Evolutionary conservation across 2,797 vertebrate species (phyloP), one percentile per base, ranked within the genome.

Genomic region (Pogoniulus pusillus): DNA sequence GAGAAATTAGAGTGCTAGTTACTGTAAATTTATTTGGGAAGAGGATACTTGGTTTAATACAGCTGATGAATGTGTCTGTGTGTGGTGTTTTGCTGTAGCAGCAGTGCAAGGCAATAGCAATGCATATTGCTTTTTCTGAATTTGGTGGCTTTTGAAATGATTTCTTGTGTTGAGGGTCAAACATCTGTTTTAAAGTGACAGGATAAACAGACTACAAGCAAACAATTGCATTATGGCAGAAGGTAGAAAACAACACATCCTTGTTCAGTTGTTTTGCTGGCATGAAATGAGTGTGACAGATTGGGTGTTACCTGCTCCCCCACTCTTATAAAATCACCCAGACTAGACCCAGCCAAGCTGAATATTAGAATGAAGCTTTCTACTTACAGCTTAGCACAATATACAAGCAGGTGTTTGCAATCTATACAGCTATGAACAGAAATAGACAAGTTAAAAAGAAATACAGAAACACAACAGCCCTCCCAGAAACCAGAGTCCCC

Each of bases 1-100:
- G 97, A 98, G 97, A 97, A 97, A 98, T 97, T 97, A 97, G 97
- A 97, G 94, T 91, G 97, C 97, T 97, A 97, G 96, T 97, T 96
- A 94, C 95, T 94, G 81, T 94, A 97, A 96, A 89, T 91, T 90
- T 93, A 30, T 77, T 91, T 91, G 1, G 11, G 70, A 90, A 80
- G 77, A 54, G 64, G 43, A 64, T 34, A 51, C 57, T 84, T 89
- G 62, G 80, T 93, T 93, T 95, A 72, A 62, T 89, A 82, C 35
- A 82, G 30, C 39, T 90, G 58, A 69, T 76, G 72, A 94, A 63
- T 69, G 71, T 82, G 47, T 85, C 72, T 79, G 74, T 84, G 30
- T 69, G 34, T 59, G 49, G 53, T 88, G 70, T 51, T 91, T 72
- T 66, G 69, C 35, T 74, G 68, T 43, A 77, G 35, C 73, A 76